phyloP scores from a whole-genome alignment of 1,140 invertebrate genomes.

The Drosophila obscura region DNA sequence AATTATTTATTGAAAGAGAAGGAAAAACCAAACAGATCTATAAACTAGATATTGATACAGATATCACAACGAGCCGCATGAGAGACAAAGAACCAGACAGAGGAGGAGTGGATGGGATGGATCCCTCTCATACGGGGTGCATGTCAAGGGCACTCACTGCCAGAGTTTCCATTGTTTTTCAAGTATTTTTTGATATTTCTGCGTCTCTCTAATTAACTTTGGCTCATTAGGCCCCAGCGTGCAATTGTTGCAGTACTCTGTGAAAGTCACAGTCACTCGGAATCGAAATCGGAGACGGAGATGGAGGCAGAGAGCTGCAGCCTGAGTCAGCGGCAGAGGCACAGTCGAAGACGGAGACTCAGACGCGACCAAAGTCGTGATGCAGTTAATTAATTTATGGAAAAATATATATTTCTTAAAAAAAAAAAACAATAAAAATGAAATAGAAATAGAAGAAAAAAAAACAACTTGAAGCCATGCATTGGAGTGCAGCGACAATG shows the following conservation, averaged over 20 bases:
- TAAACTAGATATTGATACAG: not conserved
- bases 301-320: not conserved
- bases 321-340: conserved; percentile 21
- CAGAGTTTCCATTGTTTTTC: conserved; percentile 37
- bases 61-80: not conserved
- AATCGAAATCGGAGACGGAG: no score
- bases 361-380: conserved; percentile 66
- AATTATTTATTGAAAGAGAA: conserved; percentile 19
- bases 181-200: conserved; percentile 32
- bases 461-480: conserved; percentile 44
- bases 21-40: not conserved
- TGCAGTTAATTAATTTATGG: conserved; percentile 78
- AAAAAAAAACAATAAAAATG: conserved; percentile 53
- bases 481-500: conserved; percentile 42
- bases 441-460: conserved; percentile 40
- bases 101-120: not conserved
- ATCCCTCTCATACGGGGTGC: conserved; percentile 8
- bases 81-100: not conserved
- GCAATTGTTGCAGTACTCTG: conserved; percentile 61
- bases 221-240: conserved; percentile 44
- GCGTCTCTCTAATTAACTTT: conserved; percentile 64
- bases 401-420: conserved; percentile 37
- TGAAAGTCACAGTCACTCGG: conserved; percentile 51
- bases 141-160: conserved; percentile 52
- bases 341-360: conserved; percentile 15